phyloP scores from a whole-genome alignment of 1,140 invertebrate genomes.

The Solenopsis invicta region DNA sequence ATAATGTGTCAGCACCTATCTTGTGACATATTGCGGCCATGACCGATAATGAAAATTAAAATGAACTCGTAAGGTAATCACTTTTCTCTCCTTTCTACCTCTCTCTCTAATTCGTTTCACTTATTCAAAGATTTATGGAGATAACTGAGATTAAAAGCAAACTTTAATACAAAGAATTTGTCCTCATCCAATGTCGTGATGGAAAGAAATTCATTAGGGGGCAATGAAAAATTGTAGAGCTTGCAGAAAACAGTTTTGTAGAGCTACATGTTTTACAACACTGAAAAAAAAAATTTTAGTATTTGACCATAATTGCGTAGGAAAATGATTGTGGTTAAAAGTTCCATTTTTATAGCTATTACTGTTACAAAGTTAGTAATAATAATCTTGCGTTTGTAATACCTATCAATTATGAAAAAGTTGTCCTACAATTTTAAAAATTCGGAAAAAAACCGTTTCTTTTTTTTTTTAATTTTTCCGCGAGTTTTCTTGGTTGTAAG shows the following conservation, averaged over 20 bases:
- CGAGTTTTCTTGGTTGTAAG: no score
- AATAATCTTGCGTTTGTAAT: no score
- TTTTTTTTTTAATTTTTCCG: no score
- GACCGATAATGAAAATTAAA: constrained; percentile 58
- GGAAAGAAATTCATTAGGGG: background rate
- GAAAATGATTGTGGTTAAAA: no score
- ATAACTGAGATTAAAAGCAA: background rate
- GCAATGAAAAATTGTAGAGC: background rate
- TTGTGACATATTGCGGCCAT: background rate
- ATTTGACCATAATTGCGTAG: no score
- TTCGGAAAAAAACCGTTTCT: no score
- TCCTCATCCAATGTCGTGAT: background rate
- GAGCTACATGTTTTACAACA: background rate
- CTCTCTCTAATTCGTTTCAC: background rate
- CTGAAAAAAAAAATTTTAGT: no score
- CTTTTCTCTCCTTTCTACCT: background rate
- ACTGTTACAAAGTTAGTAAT: no score
- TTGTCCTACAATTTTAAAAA: no score
- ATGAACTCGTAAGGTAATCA: background rate
- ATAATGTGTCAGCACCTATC: constrained; percentile 32
- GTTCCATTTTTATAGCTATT: no score
- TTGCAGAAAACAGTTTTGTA: background rate
- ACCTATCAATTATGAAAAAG: no score
- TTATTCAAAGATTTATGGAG: background rate
- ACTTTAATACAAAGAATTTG: background rate